phyloP scores from a whole-genome alignment of 2,797 vertebrate species.

The Moxostoma hubbsi region DNA sequence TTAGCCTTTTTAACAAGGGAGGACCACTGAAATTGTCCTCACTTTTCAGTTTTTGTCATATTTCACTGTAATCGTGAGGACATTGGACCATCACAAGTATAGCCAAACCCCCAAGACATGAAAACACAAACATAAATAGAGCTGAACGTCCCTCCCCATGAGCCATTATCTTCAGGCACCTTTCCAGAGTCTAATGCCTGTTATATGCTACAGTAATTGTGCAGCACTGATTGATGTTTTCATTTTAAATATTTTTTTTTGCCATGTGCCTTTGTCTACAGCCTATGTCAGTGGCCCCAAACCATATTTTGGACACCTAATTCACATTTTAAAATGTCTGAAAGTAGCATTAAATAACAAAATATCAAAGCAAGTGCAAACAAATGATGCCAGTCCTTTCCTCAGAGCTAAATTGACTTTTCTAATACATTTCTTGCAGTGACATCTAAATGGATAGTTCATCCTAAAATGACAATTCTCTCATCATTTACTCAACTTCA shows the following conservation, averaged over 20 bases:
- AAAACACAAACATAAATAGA: neutral
- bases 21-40: too few relatives aligned
- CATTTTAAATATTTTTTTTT: neutral
- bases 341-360: neutral
- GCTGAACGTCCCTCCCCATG: neutral
- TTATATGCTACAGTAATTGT: conserved; percentile 9
- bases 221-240: conserved; percentile 23
- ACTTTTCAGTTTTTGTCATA: too few relatives aligned
- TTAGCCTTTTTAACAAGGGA: too few relatives aligned
- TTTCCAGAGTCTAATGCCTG: conserved; percentile 33
- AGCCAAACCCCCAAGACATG: neutral
- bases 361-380: neutral
- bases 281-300: neutral
- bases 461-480: too few relatives aligned
- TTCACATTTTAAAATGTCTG: neutral
- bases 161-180: conserved; percentile 19
- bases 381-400: too few relatives aligned
- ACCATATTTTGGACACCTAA: conserved; percentile 1
- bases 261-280: conserved; percentile 5
- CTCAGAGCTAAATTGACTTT: too few relatives aligned
- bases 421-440: too few relatives aligned
- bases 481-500: too few relatives aligned
- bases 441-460: too few relatives aligned
- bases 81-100: neutral
- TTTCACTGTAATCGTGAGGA: too few relatives aligned